Percentiles rank a stretch among this genome's conserved stretches.
Evolutionary conservation across 2,888 invertebrate species (phyloP).

Genomic region (Torymus tubicola): DNA sequence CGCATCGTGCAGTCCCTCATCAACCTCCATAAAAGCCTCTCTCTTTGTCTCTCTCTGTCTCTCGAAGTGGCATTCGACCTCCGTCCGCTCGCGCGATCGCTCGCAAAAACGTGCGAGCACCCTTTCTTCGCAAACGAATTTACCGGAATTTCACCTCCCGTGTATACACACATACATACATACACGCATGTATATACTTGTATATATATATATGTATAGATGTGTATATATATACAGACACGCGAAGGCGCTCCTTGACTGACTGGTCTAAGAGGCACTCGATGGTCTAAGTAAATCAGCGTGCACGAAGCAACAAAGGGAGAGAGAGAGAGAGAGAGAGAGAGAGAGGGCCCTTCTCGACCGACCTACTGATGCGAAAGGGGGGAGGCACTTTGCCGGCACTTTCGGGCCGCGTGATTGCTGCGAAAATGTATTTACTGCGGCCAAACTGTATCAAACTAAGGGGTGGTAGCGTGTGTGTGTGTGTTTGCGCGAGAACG

Average conservation of each 20-base stretch:
- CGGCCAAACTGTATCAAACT: conserved; percentile 57
- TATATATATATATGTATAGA: background rate
- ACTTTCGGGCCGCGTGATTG: conserved; percentile 71
- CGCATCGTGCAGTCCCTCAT: too few species aligned
- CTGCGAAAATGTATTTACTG: conserved; percentile 76
- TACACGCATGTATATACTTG: background rate
- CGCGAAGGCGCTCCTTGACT: conserved; percentile 62
- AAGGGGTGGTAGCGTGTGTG: too few species aligned
- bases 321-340: conserved; percentile 57
- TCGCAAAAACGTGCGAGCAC: too few species aligned
- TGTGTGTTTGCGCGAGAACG: too few species aligned
- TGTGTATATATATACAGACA: background rate
- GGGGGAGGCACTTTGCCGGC: conserved; percentile 58
- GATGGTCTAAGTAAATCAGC: conserved; percentile 74
- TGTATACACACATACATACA: too few species aligned
- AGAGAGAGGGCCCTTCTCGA: conserved; percentile 71
- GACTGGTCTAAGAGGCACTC: conserved; percentile 67
- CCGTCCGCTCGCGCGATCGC: too few species aligned
- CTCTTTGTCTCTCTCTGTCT: too few species aligned
- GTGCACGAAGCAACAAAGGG: conserved; percentile 74
- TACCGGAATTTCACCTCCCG: too few species aligned
- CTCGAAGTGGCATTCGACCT: too few species aligned
- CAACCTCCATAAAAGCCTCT: too few species aligned
- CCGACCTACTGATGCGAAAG: conserved; percentile 63
- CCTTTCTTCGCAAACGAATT: too few species aligned